These are phyloP conservation scores for Papilio glaucus DNA, from an alignment of 1,140 invertebrate species.

Conservation along the genomic window DNA sequence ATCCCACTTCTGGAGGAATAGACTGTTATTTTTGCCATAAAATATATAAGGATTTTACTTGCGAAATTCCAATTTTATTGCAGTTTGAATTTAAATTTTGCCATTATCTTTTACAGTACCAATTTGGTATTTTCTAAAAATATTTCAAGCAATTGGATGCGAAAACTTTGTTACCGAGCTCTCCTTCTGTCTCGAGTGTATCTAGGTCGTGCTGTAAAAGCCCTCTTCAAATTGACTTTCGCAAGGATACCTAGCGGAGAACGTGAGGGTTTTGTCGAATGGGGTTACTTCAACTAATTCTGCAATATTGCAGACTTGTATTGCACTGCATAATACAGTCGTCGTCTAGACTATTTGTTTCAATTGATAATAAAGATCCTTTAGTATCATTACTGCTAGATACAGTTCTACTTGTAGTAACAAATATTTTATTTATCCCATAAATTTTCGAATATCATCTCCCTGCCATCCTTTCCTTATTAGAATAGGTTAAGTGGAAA, in stretches of 20 bases:
- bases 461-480: no score
- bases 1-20: no score
- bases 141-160: background rate
- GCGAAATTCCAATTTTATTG: no score
- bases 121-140: background rate
- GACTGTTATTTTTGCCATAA: no score
- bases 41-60: no score
- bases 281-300: constrained; percentile 6
- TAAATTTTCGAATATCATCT: no score
- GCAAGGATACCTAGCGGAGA: background rate
- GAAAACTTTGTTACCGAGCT: background rate
- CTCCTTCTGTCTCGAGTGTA: constrained; percentile 3
- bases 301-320: constrained; percentile 2
- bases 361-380: background rate
- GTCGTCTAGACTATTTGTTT: constrained; percentile 5
- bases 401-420: no score
- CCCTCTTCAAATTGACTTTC: constrained; percentile 13
- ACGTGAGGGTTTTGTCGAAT: constrained; percentile 13
- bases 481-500: no score
- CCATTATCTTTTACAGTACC: no score
- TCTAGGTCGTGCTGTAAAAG: constrained; percentile 7
- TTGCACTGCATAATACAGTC: background rate
- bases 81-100: no score
- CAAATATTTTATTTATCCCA: no score
- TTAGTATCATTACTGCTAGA: background rate